Evolutionary conservation across 2,888 invertebrate genomes (phyloP).

Genomic region (Lymantria monacha): DNA sequence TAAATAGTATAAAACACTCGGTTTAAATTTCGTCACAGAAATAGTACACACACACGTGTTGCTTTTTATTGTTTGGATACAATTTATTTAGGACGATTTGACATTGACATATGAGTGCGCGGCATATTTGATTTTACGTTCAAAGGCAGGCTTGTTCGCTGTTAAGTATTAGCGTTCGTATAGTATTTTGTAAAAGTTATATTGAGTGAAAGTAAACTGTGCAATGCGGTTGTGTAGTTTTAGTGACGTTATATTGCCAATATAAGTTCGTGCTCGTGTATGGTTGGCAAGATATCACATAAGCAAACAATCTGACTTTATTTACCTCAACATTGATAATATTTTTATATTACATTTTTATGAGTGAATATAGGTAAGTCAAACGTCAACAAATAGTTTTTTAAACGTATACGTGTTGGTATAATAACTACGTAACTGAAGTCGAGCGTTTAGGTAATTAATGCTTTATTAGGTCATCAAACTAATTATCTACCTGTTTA

Average conservation of each 20-base stretch:
- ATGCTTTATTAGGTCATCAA: no score
- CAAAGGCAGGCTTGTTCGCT: slow-evolving; percentile 3
- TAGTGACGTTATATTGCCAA: slow-evolving; percentile 53
- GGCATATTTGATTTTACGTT: slow-evolving; percentile 55
- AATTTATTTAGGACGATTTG: slow-evolving; percentile 39
- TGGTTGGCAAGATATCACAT: slow-evolving; percentile 64
- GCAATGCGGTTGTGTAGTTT: slow-evolving; percentile 51
- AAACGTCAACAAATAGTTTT: neutral
- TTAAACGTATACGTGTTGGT: neutral
- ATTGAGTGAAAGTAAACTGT: slow-evolving; percentile 65
- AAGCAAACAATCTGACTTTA: slow-evolving; percentile 51
- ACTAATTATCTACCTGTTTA: no score
- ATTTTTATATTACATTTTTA: slow-evolving; percentile 6
- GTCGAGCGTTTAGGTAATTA: no score
- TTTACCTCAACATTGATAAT: slow-evolving; percentile 46
- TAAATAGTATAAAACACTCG: neutral
- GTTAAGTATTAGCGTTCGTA: slow-evolving; percentile 13
- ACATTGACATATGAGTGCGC: slow-evolving; percentile 66
- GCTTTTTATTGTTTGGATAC: slow-evolving; percentile 16
- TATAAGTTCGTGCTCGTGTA: slow-evolving; percentile 50
- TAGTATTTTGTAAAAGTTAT: slow-evolving; percentile 36
- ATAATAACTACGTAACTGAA: no score
- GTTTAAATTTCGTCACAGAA: neutral
- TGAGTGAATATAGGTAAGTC: slow-evolving; percentile 22
- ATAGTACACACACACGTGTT: neutral